Conservation (phyloP, 2,888 invertebrate genomes). For the Euproctis similis region DNA sequence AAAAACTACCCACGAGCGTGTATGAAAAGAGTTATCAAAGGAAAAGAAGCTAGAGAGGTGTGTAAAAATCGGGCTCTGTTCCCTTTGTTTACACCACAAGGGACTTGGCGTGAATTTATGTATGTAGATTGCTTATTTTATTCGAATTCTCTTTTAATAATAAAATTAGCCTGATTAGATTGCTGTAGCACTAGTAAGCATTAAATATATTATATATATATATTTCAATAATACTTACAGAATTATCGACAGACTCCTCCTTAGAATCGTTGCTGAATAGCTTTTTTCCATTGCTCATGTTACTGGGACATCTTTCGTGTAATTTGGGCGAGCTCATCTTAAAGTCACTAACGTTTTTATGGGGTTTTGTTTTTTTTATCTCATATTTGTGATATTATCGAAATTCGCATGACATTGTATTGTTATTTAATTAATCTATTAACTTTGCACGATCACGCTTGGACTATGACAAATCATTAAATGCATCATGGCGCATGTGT, state of each 20-base stretch:
- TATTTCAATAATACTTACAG: slow-evolving; percentile 40
- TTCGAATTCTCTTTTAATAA: too few species aligned
- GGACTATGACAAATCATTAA: slow-evolving; percentile 43
- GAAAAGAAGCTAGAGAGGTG: too few species aligned
- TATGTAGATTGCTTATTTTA: too few species aligned
- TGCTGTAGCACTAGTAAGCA: too few species aligned
- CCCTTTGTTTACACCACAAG: too few species aligned
- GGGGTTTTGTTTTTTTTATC: slow-evolving; percentile 4
- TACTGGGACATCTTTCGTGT: slow-evolving; percentile 57
- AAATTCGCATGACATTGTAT: slow-evolving; percentile 7
- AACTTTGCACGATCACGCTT: slow-evolving; percentile 8
- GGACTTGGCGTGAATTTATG: too few species aligned
- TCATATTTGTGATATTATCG: slow-evolving; percentile 11
- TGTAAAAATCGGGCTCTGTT: too few species aligned
- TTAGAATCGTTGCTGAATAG: slow-evolving; percentile 50
- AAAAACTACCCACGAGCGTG: too few species aligned
- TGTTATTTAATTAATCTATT: slow-evolving; percentile 6
- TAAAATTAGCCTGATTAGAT: too few species aligned
- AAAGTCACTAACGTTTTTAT: not conserved
- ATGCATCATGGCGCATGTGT: slow-evolving; percentile 33
- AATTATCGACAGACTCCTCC: slow-evolving; percentile 63
- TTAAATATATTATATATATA: not conserved
- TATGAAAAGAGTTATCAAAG: too few species aligned
- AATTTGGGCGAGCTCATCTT: slow-evolving; percentile 65
- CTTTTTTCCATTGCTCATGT: slow-evolving; percentile 57